Evolutionary conservation across 2,888 invertebrate species (phyloP).

Genomic region (Punctoribates punctum): DNA sequence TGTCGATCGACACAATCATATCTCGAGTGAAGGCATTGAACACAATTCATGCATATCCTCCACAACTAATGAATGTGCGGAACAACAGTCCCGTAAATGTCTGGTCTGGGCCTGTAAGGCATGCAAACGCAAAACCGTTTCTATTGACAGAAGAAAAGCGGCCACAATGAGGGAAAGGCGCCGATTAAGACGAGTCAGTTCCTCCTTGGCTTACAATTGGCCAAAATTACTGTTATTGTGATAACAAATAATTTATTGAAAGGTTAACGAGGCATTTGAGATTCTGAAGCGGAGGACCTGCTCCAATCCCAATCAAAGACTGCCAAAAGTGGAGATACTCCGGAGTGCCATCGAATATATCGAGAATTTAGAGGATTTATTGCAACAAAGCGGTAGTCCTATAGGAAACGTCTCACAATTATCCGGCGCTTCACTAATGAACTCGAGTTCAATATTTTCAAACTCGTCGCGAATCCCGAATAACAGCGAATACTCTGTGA

Average conservation of each 20-base stretch:
- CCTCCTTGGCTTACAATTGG: too few relatives aligned
- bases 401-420: constrained; percentile 11
- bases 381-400: constrained; percentile 53
- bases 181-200: constrained; percentile 79
- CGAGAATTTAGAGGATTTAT: constrained; percentile 70
- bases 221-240: neutral
- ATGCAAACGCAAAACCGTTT: constrained; percentile 84
- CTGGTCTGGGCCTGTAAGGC: constrained; percentile 96
- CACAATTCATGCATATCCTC: neutral
- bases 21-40: neutral
- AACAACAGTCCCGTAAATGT: constrained; percentile 62
- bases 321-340: constrained; percentile 96
- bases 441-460: neutral
- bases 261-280: constrained; percentile 97
- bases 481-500: neutral
- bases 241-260: neutral
- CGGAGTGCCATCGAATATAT: constrained; percentile 74
- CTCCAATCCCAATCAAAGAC: constrained; percentile 88
- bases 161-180: constrained; percentile 91
- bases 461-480: neutral
- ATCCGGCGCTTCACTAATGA: constrained; percentile 1
- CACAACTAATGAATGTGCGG: neutral
- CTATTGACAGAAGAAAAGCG: constrained; percentile 92
- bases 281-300: constrained; percentile 85
- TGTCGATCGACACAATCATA: neutral